These are phyloP conservation scores for Xestia xanthographa DNA, from an alignment of 2,888 invertebrate genomes.

Conservation along the genomic window DNA sequence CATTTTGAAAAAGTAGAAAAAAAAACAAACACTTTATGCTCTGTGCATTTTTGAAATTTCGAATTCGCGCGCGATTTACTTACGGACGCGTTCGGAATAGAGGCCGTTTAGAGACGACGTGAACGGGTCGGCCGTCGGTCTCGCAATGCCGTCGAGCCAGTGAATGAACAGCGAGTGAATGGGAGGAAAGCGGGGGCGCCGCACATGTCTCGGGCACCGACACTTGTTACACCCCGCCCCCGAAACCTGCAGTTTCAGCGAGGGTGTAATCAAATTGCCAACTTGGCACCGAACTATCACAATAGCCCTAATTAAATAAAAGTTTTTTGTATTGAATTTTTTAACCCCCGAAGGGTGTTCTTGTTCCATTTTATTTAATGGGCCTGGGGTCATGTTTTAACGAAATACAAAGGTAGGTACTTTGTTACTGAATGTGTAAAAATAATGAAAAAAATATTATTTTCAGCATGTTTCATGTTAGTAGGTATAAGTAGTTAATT, in stretches of 20 bases:
- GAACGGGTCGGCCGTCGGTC: conserved; percentile 58
- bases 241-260: conserved; percentile 73
- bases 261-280: conserved; percentile 85
- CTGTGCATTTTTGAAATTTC: conserved; percentile 55
- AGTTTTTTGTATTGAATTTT: conserved; percentile 65
- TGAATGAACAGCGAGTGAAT: conserved; percentile 70
- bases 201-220: conserved; percentile 77
- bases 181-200: conserved; percentile 75
- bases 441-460: neutral
- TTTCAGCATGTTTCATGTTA: neutral
- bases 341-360: conserved; percentile 19
- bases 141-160: conserved; percentile 63
- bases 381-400: neutral
- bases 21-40: conserved; percentile 47
- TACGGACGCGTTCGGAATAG: conserved; percentile 40
- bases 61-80: conserved; percentile 65
- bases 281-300: conserved; percentile 75
- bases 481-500: neutral
- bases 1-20: conserved; percentile 81
- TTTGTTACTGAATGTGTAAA: neutral
- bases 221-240: conserved; percentile 89
- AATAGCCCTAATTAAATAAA: conserved; percentile 80
- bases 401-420: neutral
- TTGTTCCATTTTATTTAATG: conserved; percentile 9
- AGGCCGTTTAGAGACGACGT: conserved; percentile 51